Percentiles rank a stretch among this genome's conserved stretches.
phyloP scores from a whole-genome alignment of 92 coral and sea anemone genomes.

The Zoanthus sociatus region DNA sequence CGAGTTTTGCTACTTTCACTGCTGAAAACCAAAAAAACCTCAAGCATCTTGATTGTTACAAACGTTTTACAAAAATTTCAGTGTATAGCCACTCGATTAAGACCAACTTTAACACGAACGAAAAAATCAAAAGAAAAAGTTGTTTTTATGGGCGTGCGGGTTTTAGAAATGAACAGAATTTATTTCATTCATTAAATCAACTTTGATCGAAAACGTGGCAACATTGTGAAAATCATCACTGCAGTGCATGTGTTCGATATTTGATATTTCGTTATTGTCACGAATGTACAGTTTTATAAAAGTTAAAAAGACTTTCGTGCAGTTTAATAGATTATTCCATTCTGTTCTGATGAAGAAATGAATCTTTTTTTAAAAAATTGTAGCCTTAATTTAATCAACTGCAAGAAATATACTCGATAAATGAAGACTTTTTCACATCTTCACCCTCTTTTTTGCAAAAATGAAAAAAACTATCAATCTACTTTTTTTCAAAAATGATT shows the following conservation, averaged over 20 bases:
- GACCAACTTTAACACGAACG: not conserved
- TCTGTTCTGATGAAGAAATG: not conserved
- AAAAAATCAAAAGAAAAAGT: not conserved
- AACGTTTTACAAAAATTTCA: not conserved
- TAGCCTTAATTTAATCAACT: not conserved
- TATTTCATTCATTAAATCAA: not conserved
- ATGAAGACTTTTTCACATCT: not conserved
- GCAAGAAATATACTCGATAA: not conserved
- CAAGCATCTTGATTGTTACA: not conserved
- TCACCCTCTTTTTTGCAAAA: not conserved
- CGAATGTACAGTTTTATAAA: not conserved
- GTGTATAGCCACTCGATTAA: not conserved
- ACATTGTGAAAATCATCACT: not conserved
- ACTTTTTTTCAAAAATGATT: not conserved
- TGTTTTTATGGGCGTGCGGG: not conserved
- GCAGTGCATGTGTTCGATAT: not conserved
- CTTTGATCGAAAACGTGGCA: not conserved
- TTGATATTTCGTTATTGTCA: not conserved
- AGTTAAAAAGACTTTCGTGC: not conserved
- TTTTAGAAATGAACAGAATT: conserved; percentile 12
- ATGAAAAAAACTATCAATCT: not conserved
- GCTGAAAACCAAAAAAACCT: not conserved
- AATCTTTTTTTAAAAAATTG: not conserved
- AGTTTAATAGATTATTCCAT: not conserved
- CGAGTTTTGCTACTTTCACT: not conserved